Evolutionary conservation across 1,140 invertebrate genomes (phyloP).

Genomic region (Orussus abietinus): DNA sequence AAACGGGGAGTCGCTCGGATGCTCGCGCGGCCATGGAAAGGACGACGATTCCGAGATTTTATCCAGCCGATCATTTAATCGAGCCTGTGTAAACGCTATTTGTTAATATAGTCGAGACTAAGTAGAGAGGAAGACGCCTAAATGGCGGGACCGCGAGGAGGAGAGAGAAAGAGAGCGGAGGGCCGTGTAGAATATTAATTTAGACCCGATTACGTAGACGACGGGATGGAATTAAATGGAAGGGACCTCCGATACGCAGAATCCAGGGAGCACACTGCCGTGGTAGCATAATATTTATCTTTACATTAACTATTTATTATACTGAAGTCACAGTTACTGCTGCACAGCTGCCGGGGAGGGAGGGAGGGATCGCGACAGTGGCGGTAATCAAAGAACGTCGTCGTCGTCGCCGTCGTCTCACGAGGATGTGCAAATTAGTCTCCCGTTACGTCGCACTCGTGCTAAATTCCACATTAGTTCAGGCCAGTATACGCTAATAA

Average conservation of each 20-base stretch:
- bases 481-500: conserved; percentile 42
- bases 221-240: too few species aligned
- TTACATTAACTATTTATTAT: conserved; percentile 53
- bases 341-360: conserved; percentile 40
- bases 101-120: conserved; percentile 26
- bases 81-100: conserved; percentile 24
- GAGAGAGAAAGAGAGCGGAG: conserved; percentile 9
- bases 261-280: conserved; percentile 48
- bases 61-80: conserved; percentile 14
- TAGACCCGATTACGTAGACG: too few species aligned
- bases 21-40: conserved; percentile 4
- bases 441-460: conserved; percentile 40
- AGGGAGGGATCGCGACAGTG: too few species aligned
- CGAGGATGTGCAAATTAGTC: conserved; percentile 45
- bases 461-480: conserved; percentile 44
- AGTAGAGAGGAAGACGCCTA: conserved; percentile 23
- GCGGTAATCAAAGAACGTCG: too few species aligned
- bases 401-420: too few species aligned
- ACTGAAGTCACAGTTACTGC: conserved; percentile 40
- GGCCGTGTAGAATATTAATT: conserved; percentile 16
- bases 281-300: conserved; percentile 51
- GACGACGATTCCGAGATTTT: conserved; percentile 2
- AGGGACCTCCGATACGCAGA: conserved; percentile 32
- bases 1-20: conserved; percentile 6
- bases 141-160: conserved; percentile 18